These are phyloP conservation scores for Corvus moneduloides DNA, from an alignment of 2,113 vertebrate species.

Conservation along the genomic window DNA sequence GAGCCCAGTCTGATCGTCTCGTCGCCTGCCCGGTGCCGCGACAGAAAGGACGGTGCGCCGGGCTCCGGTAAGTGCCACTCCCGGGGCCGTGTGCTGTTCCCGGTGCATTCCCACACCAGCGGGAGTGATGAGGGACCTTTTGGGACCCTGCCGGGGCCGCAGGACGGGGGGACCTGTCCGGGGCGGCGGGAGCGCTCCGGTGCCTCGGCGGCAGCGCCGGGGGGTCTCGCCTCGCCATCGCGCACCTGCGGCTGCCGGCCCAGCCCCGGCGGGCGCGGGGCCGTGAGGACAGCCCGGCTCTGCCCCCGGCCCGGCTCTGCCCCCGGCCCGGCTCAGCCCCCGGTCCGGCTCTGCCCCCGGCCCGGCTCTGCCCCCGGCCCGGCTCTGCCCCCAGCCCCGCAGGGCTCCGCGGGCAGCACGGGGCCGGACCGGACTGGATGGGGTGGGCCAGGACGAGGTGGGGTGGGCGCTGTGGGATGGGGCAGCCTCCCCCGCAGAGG, in stretches of 20 bases:
- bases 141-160: neutral
- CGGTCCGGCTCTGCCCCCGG: no score
- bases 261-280: neutral
- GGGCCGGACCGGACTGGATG: neutral
- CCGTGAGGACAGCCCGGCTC: neutral
- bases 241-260: neutral
- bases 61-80: conserved; percentile 65
- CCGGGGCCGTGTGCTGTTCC: neutral
- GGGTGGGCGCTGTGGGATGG: neutral
- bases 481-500: neutral
- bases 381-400: no score
- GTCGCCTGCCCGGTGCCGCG: neutral
- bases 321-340: neutral
- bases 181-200: neutral
- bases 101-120: neutral
- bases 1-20: neutral
- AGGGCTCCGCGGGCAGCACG: no score
- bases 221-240: neutral
- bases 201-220: neutral
- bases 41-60: neutral
- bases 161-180: neutral
- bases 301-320: no score
- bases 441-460: neutral
- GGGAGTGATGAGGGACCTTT: neutral
- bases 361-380: no score